Conservation (phyloP, 2,113 vertebrate genomes). For the Albula goreensis region DNA sequence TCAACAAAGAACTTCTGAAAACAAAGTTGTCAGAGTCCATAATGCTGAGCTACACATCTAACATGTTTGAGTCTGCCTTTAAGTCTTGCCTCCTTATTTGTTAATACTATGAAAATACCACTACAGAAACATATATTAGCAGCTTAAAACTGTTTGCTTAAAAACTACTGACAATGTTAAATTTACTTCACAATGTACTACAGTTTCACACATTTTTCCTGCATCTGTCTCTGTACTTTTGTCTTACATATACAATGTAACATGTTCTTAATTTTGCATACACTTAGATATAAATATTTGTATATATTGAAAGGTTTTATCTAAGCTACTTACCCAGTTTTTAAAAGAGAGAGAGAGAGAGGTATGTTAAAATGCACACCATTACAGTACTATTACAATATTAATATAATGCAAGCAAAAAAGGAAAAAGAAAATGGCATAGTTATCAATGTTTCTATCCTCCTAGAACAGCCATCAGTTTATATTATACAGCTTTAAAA, state of each 20-base stretch:
- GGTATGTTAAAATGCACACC: constrained; percentile 45
- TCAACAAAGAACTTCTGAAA: constrained; percentile 31
- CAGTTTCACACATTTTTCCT: constrained; percentile 29
- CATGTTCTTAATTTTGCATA: constrained; percentile 33
- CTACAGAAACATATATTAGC: constrained; percentile 31
- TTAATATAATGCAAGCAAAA: constrained; percentile 43
- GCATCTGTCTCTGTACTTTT: background rate
- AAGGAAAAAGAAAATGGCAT: constrained; percentile 24
- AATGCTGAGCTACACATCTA: constrained; percentile 23
- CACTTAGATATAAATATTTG: constrained; percentile 33
- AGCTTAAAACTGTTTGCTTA: constrained; percentile 24
- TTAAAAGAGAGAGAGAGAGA: constrained; percentile 25
- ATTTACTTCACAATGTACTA: constrained; percentile 32
- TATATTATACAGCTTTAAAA: constrained; percentile 44
- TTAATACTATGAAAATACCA: constrained; percentile 22
- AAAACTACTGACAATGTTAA: constrained; percentile 32
- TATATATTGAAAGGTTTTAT: constrained; percentile 29
- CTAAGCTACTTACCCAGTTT: constrained; percentile 16
- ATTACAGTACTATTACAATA: constrained; percentile 44
- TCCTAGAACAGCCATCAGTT: constrained; percentile 37
- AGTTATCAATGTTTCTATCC: constrained; percentile 30
- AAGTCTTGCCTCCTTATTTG: background rate
- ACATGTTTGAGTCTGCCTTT: constrained; percentile 28
- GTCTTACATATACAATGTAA: constrained; percentile 24
- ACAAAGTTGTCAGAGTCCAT: constrained; percentile 10